Percentiles rank a stretch among this genome's conserved stretches.
These are phyloP conservation scores for Centropus bengalensis DNA, from an alignment of 2,113 vertebrate species.

Conservation along the genomic window DNA sequence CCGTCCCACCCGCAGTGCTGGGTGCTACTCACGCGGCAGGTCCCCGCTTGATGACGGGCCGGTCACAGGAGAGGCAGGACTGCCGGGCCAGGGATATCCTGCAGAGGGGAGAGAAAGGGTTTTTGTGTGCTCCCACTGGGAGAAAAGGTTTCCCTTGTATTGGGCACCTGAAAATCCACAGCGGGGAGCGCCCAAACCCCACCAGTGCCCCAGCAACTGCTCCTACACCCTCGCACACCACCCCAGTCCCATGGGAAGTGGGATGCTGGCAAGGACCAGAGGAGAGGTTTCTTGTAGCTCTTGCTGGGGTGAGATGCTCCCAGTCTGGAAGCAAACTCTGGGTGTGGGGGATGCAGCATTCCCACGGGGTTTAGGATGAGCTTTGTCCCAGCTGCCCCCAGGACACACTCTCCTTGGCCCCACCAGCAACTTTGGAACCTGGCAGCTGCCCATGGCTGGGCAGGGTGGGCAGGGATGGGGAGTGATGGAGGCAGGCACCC, in stretches of 20 bases:
- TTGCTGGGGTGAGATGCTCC: not conserved
- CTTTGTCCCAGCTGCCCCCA: not conserved
- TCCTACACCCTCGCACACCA: not conserved
- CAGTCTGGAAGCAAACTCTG: not conserved
- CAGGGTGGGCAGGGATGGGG: not conserved
- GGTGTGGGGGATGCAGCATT: too few species aligned
- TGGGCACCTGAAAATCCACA: not conserved
- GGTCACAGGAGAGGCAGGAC: too few species aligned
- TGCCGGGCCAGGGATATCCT: slow-evolving; percentile 75
- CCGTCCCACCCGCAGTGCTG: rapidly evolving
- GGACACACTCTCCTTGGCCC: not conserved
- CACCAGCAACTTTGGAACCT: not conserved
- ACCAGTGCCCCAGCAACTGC: not conserved
- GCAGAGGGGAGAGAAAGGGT: not conserved
- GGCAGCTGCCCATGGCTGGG: too few species aligned
- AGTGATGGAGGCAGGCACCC: not conserved
- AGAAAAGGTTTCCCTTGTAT: not conserved
- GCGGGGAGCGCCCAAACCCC: not conserved
- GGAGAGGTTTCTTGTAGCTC: not conserved
- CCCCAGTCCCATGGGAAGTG: not conserved
- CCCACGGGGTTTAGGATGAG: not conserved
- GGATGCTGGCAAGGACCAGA: not conserved
- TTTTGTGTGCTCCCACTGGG: not conserved
- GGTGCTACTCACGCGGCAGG: slow-evolving; percentile 80
- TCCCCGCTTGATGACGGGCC: slow-evolving; percentile 60